These are phyloP conservation scores for Baccha elongata DNA, from an alignment of 2,888 invertebrate species.

Conservation along the genomic window DNA sequence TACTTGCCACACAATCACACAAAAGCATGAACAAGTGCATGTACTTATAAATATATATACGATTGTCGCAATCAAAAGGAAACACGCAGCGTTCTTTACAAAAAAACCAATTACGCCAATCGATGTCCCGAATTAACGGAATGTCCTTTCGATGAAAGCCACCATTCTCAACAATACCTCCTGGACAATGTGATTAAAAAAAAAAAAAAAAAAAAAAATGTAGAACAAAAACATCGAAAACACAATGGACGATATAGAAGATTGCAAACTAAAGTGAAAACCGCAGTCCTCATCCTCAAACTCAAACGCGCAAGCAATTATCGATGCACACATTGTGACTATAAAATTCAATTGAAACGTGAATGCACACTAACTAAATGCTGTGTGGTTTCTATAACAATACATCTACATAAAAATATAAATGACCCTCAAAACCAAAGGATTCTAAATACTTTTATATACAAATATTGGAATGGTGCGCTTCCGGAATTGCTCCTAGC, in stretches of 20 bases:
- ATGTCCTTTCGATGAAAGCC: conserved; percentile 58
- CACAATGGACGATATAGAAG: conserved; percentile 20
- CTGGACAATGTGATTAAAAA: neutral
- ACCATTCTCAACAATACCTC: neutral
- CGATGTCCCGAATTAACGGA: conserved; percentile 69
- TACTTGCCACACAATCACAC: neutral
- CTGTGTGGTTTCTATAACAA: neutral
- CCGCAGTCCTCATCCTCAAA: conserved; percentile 51
- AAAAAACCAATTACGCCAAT: conserved; percentile 72
- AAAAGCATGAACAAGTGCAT: neutral
- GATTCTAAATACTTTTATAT: no score
- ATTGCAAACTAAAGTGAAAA: conserved; percentile 41
- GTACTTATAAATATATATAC: neutral
- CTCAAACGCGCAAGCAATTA: conserved; percentile 65
- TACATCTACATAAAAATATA: no score
- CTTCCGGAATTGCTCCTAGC: no score
- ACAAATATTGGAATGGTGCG: no score
- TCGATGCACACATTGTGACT: conserved; percentile 53
- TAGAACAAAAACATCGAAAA: conserved; percentile 26
- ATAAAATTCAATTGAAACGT: conserved; percentile 58
- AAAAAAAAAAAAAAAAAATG: conserved; percentile 3
- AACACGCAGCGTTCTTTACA: conserved; percentile 71
- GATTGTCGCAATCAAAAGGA: conserved; percentile 70
- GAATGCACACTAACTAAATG: conserved; percentile 15
- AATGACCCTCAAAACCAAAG: no score